phyloP scores from a whole-genome alignment of 2,113 vertebrate genomes.

The Megaceryle torquata region DNA sequence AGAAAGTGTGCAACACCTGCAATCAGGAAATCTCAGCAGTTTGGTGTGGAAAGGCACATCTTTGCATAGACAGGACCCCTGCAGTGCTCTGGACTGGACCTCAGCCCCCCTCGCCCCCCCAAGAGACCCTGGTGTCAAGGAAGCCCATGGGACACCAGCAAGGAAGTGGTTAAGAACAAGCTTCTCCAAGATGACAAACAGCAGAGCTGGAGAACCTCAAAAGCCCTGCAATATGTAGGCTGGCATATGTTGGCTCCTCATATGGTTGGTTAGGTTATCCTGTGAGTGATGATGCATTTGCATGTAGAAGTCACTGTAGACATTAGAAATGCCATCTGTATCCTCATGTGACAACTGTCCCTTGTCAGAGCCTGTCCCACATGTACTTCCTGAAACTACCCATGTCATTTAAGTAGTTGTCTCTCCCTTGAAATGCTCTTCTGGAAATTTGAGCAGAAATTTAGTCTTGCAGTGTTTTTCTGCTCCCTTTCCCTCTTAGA shows the following conservation, averaged over 20 bases:
- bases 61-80: background rate
- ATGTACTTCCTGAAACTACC: background rate
- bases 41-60: background rate
- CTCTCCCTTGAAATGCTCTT: background rate
- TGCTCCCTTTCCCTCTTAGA: background rate
- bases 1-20: background rate
- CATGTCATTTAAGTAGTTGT: background rate
- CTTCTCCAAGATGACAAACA: background rate
- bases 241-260: background rate
- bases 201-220: background rate
- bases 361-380: background rate
- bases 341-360: background rate
- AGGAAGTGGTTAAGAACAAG: background rate
- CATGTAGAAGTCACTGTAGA: background rate
- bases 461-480: background rate
- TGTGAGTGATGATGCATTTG: background rate
- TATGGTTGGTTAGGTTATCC: background rate
- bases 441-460: background rate
- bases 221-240: background rate
- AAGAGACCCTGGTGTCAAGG: background rate
- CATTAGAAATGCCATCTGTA: conserved; percentile 14
- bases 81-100: background rate
- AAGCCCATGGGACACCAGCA: background rate
- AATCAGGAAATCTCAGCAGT: background rate
- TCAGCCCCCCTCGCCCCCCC: background rate